Evolutionary conservation across 2,888 invertebrate genomes (phyloP), one percentile per base, ranked within the genome.

Genomic region (Tachina fera): DNA sequence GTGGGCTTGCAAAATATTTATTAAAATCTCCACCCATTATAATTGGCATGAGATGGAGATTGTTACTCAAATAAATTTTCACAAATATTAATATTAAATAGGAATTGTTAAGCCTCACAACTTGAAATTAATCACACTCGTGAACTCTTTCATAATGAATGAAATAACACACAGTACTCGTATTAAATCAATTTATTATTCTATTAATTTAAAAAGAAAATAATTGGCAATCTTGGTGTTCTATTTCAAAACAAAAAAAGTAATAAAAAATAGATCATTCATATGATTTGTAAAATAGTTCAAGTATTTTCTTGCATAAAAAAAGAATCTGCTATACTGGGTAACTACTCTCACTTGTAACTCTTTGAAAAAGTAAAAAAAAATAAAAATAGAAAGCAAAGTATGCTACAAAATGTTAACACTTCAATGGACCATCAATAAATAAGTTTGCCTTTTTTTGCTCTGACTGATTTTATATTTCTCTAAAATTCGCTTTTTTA

Each of bases 271-370:
- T 47, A 61, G 53, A 75, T 75, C 53, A 81, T 45, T 75, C 49
- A 61, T 75, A 39, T 53, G n/a, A 81, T 81, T 81, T 61, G 60
- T 61, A 68, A 81, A 81, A 81, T 75, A 75, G 74, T 51, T 81
- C 81, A 81, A 81, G 81, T 81, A 39, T 67, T 81, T 81, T 68
- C 68, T 81, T 81, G 74, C 43, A 67, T 68, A 72, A 77, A 77
- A 49, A 77, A 51, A 77, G 72, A 49, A 51, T 45, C 45, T 60
- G 49, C 51, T 60, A n/a, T 67, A 60, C 49, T 72, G 77, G 58
- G 75, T 72, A 72, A 60, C 71, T 58, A 60, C 63, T 63, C 31
- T 31, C 71, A 72, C 63, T 71, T 53, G 71, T 63, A 72, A 65
- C 56, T 56, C 47, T 76, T 49, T 56, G 16, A 16, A 19, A 71